Base-by-base conservation (phyloP, 2,888 invertebrate genomes). In the Eupeodes luniger region DNA sequence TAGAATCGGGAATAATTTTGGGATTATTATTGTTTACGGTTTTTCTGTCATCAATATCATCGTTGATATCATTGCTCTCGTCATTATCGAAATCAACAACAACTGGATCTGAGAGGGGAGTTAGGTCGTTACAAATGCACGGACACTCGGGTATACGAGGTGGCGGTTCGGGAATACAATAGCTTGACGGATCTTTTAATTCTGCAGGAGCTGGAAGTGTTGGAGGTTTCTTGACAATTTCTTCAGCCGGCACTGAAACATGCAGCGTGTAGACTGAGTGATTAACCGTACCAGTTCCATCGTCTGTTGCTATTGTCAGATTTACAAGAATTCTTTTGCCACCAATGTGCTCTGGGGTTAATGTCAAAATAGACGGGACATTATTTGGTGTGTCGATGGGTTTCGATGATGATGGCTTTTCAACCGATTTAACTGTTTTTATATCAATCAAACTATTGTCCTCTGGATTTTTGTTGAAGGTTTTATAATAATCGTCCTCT, bases 211-310 rank as follows among this genome's bases (percentile, higher is more conserved):
- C 72, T 19, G 36, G 72, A n/a, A 72, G 14, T 19, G 19, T 44
- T 16, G 87, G n/a, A 14, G 87, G n/a, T 10, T 80, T 76, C 3
- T 79, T 67, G 2, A 66, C 75, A 53, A 88, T 90, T 57, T 89
- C 89, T 44, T 95, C 94, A 76, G 96, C 96, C 11, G 97, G 97
- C 79, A 98, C 96, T 87, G 96, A 96, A 84, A 97, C 96, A 91
- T 97, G 97, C 90, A 97, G 94, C 53, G 97, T 96, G 94, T 97
- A 97, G 89, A 97, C 94, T 67, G 96, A 96, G 91, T 95, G 95
- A 91, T 95, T 94, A 86, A 94, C 93, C 49, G 94, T 94, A 77
- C 94, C 93, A 62, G 93, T 93, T 89, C 94, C 94, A 84, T 95
- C 95, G 91, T 97, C 96, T 61, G 96, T 96, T 85, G 96, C 96